These are phyloP conservation scores for Lethenteron camtschaticum DNA, from an alignment of 2,113 vertebrate species.

Conservation along the genomic window DNA sequence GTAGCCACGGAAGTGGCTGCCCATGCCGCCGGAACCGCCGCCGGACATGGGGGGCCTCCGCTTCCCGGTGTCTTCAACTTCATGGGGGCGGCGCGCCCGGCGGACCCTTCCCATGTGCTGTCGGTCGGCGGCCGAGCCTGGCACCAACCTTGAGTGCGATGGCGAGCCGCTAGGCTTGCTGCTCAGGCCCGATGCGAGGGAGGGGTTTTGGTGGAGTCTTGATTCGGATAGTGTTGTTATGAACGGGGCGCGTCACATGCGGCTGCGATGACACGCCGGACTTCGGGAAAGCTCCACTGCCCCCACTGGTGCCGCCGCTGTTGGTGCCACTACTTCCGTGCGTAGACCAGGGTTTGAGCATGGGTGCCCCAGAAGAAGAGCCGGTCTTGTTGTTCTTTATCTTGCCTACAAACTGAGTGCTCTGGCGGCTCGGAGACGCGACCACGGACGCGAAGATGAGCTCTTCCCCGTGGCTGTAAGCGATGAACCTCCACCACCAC, in stretches of 20 bases:
- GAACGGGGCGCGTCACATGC: constrained; percentile 68
- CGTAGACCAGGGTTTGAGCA: constrained; percentile 47
- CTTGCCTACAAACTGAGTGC: constrained; percentile 39
- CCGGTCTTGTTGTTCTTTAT: constrained; percentile 76
- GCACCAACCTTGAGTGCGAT: not conserved
- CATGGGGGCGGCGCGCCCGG: not conserved
- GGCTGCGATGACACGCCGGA: constrained; percentile 70
- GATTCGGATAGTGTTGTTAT: constrained; percentile 67
- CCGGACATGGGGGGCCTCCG: not conserved
- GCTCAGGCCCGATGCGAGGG: constrained; percentile 24
- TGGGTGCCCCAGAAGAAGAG: constrained; percentile 44
- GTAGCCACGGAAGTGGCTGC: constrained; percentile 66
- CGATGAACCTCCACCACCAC: constrained; percentile 15
- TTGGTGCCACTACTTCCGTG: constrained; percentile 20
- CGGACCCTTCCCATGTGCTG: not conserved
- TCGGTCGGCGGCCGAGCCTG: constrained; percentile 1
- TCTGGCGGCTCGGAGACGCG: not conserved
- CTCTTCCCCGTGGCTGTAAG: constrained; percentile 21
- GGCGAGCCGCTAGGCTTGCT: not conserved
- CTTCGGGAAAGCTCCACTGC: constrained; percentile 36
- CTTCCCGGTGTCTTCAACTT: not conserved
- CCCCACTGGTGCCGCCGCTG: constrained; percentile 10
- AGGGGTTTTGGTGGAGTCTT: constrained; percentile 57
- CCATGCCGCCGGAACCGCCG: constrained; percentile 24
- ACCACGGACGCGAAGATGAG: constrained; percentile 31